Conservation (phyloP, 2,888 invertebrate genomes). For the Lochmaea crataegi region DNA sequence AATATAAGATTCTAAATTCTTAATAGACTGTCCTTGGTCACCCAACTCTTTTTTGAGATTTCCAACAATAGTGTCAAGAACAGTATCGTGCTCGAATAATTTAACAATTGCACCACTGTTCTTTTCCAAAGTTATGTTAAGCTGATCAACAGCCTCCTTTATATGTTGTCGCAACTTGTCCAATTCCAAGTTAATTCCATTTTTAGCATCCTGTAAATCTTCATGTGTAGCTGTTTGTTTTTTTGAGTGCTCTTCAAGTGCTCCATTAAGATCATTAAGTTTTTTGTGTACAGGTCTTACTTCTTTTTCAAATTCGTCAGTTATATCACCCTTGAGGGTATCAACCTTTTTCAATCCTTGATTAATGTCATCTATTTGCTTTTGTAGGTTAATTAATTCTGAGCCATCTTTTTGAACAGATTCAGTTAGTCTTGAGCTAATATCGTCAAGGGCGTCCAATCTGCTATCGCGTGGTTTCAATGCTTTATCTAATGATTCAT, state of each 20-base stretch:
- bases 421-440: slow-evolving; percentile 2
- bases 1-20: slow-evolving; percentile 7
- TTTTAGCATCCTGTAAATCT: slow-evolving; percentile 5
- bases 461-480: slow-evolving; percentile 15
- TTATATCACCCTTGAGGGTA: slow-evolving; percentile 10
- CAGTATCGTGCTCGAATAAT: not conserved
- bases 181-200: not conserved
- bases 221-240: slow-evolving; percentile 4
- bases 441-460: slow-evolving; percentile 15
- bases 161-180: not conserved
- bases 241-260: slow-evolving; percentile 10
- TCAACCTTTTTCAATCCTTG: slow-evolving; percentile 12
- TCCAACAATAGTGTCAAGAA: not conserved
- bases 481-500: not conserved
- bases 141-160: not conserved
- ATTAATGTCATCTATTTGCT: slow-evolving; percentile 8
- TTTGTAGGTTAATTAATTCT: not conserved
- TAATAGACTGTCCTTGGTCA: not conserved
- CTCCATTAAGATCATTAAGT: not conserved
- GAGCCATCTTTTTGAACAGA: slow-evolving; percentile 5
- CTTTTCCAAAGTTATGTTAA: not conserved
- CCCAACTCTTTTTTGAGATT: slow-evolving; percentile 6
- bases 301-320: slow-evolving; percentile 13
- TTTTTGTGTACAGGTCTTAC: not conserved
- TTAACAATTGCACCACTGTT: slow-evolving; percentile 3